Base-by-base conservation (phyloP, 35 echinoderm and acorn worm species). In the Heliocidaris tuberculata region DNA sequence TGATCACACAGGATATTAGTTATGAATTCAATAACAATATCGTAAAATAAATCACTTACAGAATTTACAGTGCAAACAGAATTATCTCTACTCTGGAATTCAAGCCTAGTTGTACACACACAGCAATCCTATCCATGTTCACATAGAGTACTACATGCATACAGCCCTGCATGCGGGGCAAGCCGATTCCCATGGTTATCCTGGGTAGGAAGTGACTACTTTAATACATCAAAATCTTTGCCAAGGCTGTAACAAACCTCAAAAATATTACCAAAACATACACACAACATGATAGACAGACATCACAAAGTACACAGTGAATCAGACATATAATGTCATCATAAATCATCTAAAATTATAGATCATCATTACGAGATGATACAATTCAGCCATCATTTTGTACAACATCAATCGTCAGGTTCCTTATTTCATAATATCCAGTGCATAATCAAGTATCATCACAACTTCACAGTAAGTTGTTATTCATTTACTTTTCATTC, bases 401-500 rank as follows among this genome's bases (percentile, higher is more conserved):
- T 78, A 78, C 65, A 78, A 78, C 17, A n/a, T 78, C 19, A n/a
- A 27, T 78, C 21, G 27, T 78, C 27, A 27, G 65, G 27, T 78
- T 78, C 3, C 6, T 78, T 78, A 78, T 78, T 78, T 78, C 65
- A 78, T 27, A 78, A 78, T 21, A 78, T n/a, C 65, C 21, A 27
- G 6, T 47, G 87, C 87, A 47, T 47, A 89, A 47, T 89, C 87
- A 89, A 89, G 87, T 89, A 89, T 89, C 87, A 32, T 48, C 31
- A 89, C 87, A 89, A 32, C 87, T 13, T 32, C 11, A 89, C 17
- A 47, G 16, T 2, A 8, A 89, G 87, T 19, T 89, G 87, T 89
- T 89, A n/a, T 89, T 89, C 87, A 89, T 89, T 89, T 89, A 89
- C 87, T 89, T 48, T 89, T 89, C 87, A 89, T 89, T 89, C 87